Percentiles rank a stretch among this genome's conserved stretches.
Evolutionary conservation across 2,888 invertebrate genomes (phyloP).

Genomic region (Luperina nickerlii): DNA sequence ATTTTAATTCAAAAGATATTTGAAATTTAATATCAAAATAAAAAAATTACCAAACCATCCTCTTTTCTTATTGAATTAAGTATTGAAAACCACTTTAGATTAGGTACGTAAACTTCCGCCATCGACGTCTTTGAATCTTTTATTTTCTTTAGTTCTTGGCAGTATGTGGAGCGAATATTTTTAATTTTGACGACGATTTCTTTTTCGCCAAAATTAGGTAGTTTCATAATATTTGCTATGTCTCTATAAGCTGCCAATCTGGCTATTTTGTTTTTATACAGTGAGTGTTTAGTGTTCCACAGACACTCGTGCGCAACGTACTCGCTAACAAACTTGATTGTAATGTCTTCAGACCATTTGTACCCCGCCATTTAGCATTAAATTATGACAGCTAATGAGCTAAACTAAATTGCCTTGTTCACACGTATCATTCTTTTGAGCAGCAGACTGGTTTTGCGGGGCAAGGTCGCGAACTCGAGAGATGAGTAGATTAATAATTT

Average conservation of each 20-base stretch:
- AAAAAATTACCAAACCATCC: constrained; percentile 28
- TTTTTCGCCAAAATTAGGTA: constrained; percentile 45
- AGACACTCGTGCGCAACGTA: constrained; percentile 49
- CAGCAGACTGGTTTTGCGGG: not conserved
- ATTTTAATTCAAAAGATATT: not conserved
- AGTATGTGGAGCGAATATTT: constrained; percentile 41
- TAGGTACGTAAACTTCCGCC: constrained; percentile 34
- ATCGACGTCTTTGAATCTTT: constrained; percentile 30
- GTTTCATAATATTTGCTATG: constrained; percentile 34
- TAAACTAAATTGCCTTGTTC: constrained; percentile 29
- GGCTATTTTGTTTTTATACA: constrained; percentile 42
- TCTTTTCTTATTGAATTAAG: constrained; percentile 38
- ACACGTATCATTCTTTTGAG: not conserved
- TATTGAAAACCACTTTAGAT: constrained; percentile 43
- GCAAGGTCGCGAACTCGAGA: not conserved
- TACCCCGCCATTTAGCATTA: constrained; percentile 37
- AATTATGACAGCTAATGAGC: constrained; percentile 17
- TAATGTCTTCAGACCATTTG: constrained; percentile 47
- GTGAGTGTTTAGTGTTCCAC: constrained; percentile 35
- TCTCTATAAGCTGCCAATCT: constrained; percentile 19
- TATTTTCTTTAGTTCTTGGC: constrained; percentile 44
- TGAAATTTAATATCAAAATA: not conserved
- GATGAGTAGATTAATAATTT: not conserved
- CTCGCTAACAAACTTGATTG: constrained; percentile 49
- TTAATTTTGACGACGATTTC: constrained; percentile 45